Evolutionary conservation across 1,140 invertebrate genomes (phyloP), one percentile per base, ranked within the genome.

Genomic region (Pinna nobilis): DNA sequence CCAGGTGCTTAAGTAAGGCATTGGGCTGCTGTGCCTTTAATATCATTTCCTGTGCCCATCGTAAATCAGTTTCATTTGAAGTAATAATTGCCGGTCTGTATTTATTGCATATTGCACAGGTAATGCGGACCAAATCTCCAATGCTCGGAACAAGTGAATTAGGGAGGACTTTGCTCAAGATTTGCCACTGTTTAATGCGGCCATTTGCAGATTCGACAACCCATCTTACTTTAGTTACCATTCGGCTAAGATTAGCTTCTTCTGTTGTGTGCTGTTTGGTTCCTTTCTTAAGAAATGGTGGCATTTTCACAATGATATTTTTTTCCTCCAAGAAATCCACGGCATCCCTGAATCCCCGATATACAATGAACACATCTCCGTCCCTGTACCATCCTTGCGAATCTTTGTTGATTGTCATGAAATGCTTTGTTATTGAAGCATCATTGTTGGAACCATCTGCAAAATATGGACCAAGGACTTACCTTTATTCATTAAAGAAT

Each of bases 261-360:
- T 64, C 59, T 11, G 50, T 55, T 28, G 69, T 30, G 30, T 71
- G 69, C 25, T 71, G 69, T 39, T 51, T 64, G 13, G 39, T 4
- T 15, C 50, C 50, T 23, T 71, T 71, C 3, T 64, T 37, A 44
- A 71, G 33, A 55, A 35, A 71, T 4, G 35, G 3, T 39, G 69
- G 44, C 69, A 64, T 64, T 32, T 64, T 18, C 7, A 64, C 35
- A 32, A 3, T 25, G 9, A 49, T 9, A 3, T 60, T 60, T 13
- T 32, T 18, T 32, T 63, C 23, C 44, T 63, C 49, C 39, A 71
- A 37, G 30, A 71, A 39, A 2, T 25, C 33, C 2, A 64, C 35
- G 3, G 37, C 49, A 71, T 71, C 69, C 9, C 69, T 15, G 64
- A 71, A 71, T 3, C 69, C 69, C 30, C 59, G 37, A 25, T 71